These are phyloP conservation scores for Rousettus leschenaultii DNA, from an alignment of 2,113 vertebrate species.

Conservation along the genomic window DNA sequence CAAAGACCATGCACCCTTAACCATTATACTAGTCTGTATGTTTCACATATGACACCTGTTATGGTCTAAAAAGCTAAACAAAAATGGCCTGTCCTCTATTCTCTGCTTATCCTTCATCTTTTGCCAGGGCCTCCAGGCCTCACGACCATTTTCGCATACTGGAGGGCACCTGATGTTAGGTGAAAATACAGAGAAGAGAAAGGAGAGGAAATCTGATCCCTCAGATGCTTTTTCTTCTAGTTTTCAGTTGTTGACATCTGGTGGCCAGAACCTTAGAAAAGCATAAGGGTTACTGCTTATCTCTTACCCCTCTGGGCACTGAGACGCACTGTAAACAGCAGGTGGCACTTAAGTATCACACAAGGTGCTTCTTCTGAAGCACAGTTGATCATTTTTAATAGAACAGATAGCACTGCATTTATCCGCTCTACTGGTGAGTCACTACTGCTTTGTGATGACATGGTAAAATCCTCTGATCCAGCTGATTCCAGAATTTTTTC, in stretches of 20 bases:
- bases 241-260: background rate
- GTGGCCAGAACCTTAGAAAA: background rate
- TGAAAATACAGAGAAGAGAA: background rate
- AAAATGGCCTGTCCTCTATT: background rate
- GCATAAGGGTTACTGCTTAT: background rate
- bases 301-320: background rate
- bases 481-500: background rate
- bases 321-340: background rate
- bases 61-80: background rate
- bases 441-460: background rate
- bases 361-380: background rate
- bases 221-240: background rate
- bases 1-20: background rate
- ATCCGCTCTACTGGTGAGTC: background rate
- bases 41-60: background rate
- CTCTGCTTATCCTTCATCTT: background rate
- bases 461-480: background rate
- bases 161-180: background rate
- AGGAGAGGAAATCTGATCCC: background rate
- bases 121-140: background rate
- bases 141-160: background rate
- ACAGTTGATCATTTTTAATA: background rate
- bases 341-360: background rate
- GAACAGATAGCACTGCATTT: background rate
- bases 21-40: background rate